phyloP scores from a whole-genome alignment of 2,797 vertebrate species.

The Simalia tracyae region DNA sequence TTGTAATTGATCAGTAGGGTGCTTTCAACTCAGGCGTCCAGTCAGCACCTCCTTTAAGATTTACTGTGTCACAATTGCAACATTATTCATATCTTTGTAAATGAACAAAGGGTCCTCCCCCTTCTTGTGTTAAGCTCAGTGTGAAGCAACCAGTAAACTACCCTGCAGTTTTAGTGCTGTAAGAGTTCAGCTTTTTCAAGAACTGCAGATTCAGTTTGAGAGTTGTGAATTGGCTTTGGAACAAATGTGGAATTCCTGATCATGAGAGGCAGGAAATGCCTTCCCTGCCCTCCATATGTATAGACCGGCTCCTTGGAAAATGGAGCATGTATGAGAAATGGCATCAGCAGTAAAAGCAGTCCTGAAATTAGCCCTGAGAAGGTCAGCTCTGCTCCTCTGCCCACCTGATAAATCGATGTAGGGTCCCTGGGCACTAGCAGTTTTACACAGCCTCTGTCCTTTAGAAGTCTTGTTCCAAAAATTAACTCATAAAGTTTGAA shows the following conservation, averaged over 20 bases:
- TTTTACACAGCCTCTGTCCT: background rate
- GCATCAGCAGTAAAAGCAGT: background rate
- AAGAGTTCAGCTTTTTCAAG: background rate
- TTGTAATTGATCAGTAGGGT: conserved; percentile 47
- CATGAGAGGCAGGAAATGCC: conserved; percentile 13
- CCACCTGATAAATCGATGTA: background rate
- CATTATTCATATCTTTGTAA: conserved; percentile 35
- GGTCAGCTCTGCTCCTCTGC: background rate
- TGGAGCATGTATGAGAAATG: background rate
- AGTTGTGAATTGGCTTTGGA: background rate
- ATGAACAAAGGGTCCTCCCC: conserved; percentile 30
- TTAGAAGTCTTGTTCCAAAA: background rate
- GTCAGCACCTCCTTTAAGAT: conserved; percentile 41
- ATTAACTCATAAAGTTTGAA: background rate
- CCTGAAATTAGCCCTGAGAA: background rate
- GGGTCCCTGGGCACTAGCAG: background rate
- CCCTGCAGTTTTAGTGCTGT: background rate
- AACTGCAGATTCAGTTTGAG: background rate
- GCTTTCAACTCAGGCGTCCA: conserved; percentile 27
- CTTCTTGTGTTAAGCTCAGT: conserved; percentile 32
- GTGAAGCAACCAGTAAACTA: conserved; percentile 4
- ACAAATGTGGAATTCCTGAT: background rate
- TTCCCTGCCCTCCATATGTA: background rate
- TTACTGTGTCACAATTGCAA: conserved; percentile 18
- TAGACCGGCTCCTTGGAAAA: background rate